These are phyloP conservation scores for Strongylocentrotus purpuratus DNA, from an alignment of 35 echinoderm and acorn worm genomes.

Conservation along the genomic window DNA sequence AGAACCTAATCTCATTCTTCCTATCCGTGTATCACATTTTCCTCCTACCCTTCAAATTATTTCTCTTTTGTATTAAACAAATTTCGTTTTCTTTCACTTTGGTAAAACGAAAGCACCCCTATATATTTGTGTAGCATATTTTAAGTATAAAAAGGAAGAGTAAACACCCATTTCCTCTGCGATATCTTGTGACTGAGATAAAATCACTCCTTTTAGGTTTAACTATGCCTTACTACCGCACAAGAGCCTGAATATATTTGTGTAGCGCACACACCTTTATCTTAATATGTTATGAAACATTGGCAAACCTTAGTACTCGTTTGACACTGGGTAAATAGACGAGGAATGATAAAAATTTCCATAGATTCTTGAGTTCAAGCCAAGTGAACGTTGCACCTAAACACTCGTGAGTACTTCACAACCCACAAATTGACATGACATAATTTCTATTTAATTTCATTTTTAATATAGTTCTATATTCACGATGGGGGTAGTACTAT, in stretches of 20 bases:
- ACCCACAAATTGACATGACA: background rate
- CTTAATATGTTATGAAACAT: background rate
- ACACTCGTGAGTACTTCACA: background rate
- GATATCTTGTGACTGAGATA: background rate
- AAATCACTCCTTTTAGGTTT: background rate
- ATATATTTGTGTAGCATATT: background rate
- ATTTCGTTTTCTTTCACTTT: too few relatives aligned
- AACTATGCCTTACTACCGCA: background rate
- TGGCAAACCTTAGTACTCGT: background rate
- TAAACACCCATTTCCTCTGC: background rate
- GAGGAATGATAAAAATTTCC: conserved; percentile 5
- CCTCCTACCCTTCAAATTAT: too few relatives aligned
- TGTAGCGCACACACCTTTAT: background rate
- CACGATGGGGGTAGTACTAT: too few relatives aligned
- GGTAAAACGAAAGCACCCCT: too few relatives aligned
- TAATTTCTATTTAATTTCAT: background rate
- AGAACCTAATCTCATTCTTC: too few relatives aligned
- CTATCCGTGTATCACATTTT: too few relatives aligned
- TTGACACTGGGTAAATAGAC: background rate
- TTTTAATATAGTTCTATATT: background rate
- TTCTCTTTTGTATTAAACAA: too few relatives aligned
- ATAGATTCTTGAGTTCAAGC: background rate
- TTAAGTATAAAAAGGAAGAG: background rate
- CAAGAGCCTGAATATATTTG: conserved; percentile 4
- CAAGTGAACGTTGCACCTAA: background rate